Evolutionary conservation across 2,888 invertebrate species (phyloP), one percentile per base, ranked within the genome.

Genomic region (Leucophenga montana): DNA sequence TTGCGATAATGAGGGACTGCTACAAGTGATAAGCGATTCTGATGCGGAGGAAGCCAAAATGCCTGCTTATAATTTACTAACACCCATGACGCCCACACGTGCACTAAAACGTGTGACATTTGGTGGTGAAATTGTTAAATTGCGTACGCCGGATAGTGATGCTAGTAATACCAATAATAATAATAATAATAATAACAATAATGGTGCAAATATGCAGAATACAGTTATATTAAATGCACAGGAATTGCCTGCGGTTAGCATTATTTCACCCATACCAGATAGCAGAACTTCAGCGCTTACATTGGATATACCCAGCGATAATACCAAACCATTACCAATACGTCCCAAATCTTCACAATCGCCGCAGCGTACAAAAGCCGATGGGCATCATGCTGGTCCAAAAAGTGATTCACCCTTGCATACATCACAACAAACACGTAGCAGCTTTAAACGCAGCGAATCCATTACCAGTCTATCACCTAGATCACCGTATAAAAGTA

Each of bases 61-160:
- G n/a, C 53, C 56, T 18, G 69, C 70, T 31, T 72, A 69, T 48
- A 72, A 74, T 18, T 76, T 72, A 9, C 44, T 74, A 3, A 71
- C 75, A 14, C 82, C 85, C 0, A 75, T 76, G 2, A 87, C 87
- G 13, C 83, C 85, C 87, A 44, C 92, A 22, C 90, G 91, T 76
- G 92, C 92, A 0, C 91, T 92, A 0, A 92, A 95, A 85, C 91
- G 94, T 81, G 95, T 95, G 9, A 92, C 94, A 64, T 95, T 95
- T 78, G 95, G 95, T 4, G 95, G 95, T n/a, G 95, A 95, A 89
- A 91, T 94, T 74, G 93, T 95, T 3, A 95, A 95, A 90, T 91
- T 95, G 88, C 90, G 95, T 73, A 95, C 95, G 14, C 95, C 95
- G 0, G 95, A 95, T 77, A 95, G 95, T 86, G 95, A 95, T 83